phyloP scores from a whole-genome alignment of 2,888 invertebrate species.

The Glaucopsyche alexis region DNA sequence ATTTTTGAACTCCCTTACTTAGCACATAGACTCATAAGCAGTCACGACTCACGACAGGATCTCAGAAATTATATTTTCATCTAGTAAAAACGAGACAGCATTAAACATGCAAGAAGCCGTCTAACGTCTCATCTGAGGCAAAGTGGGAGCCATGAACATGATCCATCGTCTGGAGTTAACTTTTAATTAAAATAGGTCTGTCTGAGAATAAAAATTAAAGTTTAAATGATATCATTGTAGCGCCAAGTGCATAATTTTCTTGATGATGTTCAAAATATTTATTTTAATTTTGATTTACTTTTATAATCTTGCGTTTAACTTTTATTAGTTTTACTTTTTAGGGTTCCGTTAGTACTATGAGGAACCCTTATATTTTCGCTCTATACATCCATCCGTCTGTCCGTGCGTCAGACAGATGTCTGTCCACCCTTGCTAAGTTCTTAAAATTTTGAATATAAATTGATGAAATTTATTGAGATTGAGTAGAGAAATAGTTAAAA shows the following conservation, averaged over 20 bases:
- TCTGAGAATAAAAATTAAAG: slow-evolving; percentile 8
- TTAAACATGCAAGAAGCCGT: slow-evolving; percentile 36
- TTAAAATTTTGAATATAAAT: too few species aligned
- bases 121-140: slow-evolving; percentile 58
- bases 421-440: too few species aligned
- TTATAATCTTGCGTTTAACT: too few species aligned
- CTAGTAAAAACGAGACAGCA: slow-evolving; percentile 27
- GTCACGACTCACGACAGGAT: neutral
- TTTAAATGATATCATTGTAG: slow-evolving; percentile 7
- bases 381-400: too few species aligned
- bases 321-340: too few species aligned
- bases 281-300: neutral
- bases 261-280: neutral
- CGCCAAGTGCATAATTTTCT: neutral
- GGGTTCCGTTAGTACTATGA: too few species aligned
- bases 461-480: too few species aligned
- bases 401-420: too few species aligned
- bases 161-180: slow-evolving; percentile 54
- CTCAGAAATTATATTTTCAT: slow-evolving; percentile 24
- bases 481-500: too few species aligned
- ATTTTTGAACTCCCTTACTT: neutral
- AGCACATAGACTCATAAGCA: slow-evolving; percentile 1
- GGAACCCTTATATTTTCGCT: too few species aligned
- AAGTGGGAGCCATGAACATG: slow-evolving; percentile 55
- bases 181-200: slow-evolving; percentile 35